Base-by-base conservation (phyloP, 2,888 invertebrate species). In the Sarcophaga caerulescens region DNA sequence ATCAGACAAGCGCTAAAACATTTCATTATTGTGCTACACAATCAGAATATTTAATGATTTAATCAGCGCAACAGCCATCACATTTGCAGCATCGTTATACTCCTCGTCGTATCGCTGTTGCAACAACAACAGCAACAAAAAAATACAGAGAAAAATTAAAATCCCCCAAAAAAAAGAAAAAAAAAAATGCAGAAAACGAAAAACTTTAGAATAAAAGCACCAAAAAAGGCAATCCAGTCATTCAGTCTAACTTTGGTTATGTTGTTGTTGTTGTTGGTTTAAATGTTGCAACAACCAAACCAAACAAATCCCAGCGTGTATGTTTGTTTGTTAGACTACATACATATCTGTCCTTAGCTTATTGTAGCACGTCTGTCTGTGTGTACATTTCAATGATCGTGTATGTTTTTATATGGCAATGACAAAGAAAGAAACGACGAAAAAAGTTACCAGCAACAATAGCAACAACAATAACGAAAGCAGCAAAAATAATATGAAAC, bases 1-100 rank as follows among this genome's bases (percentile, higher is more conserved):
- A 92, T 92, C 92, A 92, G 91, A 91, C 91, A 91, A 92, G 91
- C 92, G 92, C 90, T 91, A 91, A 92, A 91, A 91, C 91, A 92
- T 92, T 92, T 92, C 92, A 91, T 92, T 92, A 92, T 92, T 91
- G 90, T 90, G 91, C 92, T 91, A 91, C 92, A 92, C 92, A 91
- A 92, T 92, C 91, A 89, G 91, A 91, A 92, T 92, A 92, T 92
- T 91, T 92, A 91, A 91, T 92, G 91, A 91, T 91, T 92, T 91
- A 91, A 88, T 87, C 88, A 88, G 88, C 85, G 86, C 86, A 86
- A 84, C 86, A 86, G 86, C 85, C 87, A 86, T 87, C 88, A 88
- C 87, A 87, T 88, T 87, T 85, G 81, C 81, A 84, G 81, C 85
- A 84, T 81, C 85, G 74, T 78, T 45, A 62, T 69, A 84, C 75